Base-by-base conservation (phyloP, 2,113 vertebrate species). In the Pithys albifrons region DNA sequence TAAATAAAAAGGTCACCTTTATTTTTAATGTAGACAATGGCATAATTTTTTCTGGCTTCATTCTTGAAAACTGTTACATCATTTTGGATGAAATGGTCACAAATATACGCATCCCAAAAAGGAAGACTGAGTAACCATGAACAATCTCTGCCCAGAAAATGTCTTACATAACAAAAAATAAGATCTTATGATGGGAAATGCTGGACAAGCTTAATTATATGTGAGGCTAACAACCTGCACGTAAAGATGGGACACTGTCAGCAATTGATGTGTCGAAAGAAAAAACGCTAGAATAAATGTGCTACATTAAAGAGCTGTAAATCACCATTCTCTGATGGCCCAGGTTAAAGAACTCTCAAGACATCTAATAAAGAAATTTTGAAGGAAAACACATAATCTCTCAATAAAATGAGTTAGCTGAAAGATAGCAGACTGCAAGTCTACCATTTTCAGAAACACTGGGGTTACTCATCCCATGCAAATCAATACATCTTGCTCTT, bases 401-500 rank as follows among this genome's bases (percentile, higher is more conserved):
- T 64, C 39, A 71, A 65, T 57, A 88, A 86, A 94, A 86, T 29
- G 41, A 80, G 41, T 43, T 59, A 55, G 23, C 29, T 86, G 70
- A 45, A 93, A 62, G 55, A 86, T 14, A 88, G 16, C 45, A 88
- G 94, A 83, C 51, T 69, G 19, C 3, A 20, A 39, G 16, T 71
- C 48, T 65, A 58, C 55, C 10, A 23, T 84, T 91, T 88, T 80
- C 41, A 88, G 76, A 88, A 88, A 74, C 19, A 25, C 23, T 31
- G 62, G 24, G 22, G 22, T 57, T 91, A 62, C 35, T 83, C 51
- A 79, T 71, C n/a, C 45, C 33, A 70, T 69, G 73, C 45, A 91
- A 71, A 89, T 79, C 96, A 94, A 91, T 91, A 71, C 24, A 55
- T 55, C 31, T 96, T 73, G 46, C 48, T 91, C 88, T 87, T 64